Conservation (phyloP, 2,888 invertebrate species). For the Cepaea hortensis region DNA sequence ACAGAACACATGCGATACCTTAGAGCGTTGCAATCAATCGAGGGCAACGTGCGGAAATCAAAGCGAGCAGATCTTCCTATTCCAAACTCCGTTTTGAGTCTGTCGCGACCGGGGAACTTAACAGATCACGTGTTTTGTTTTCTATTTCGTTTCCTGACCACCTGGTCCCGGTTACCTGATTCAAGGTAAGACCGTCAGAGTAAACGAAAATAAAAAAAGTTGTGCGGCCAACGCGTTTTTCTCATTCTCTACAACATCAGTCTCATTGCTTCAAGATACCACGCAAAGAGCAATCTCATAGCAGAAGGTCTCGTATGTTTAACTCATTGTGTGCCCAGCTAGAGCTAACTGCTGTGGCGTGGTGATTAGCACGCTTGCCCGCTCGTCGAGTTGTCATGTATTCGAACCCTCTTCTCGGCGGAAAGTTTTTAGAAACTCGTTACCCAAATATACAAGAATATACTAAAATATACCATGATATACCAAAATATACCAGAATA, state of each 20-base stretch:
- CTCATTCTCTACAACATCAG: background rate
- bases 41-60: constrained; percentile 39
- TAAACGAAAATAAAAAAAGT: background rate
- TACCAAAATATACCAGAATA: too few species aligned
- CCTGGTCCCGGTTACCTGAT: background rate
- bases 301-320: too few species aligned
- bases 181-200: background rate
- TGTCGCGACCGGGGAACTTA: background rate
- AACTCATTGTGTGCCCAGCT: too few species aligned
- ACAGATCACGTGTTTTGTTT: constrained; percentile 14
- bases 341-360: too few species aligned
- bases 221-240: background rate
- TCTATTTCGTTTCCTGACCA: constrained; percentile 15
- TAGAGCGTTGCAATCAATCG: constrained; percentile 19
- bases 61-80: constrained; percentile 30
- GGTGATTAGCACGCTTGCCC: too few species aligned
- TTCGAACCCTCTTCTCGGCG: too few species aligned
- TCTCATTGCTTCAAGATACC: too few species aligned
- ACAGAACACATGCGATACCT: background rate
- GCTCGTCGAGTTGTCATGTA: too few species aligned
- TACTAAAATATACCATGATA: too few species aligned
- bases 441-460: too few species aligned
- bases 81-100: constrained; percentile 13
- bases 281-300: too few species aligned
- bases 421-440: too few species aligned